A percentile compares a stretch with the other conserved stretches of the same genome.
These are phyloP conservation scores for Eolophus roseicapilla DNA, from an alignment of 2,113 vertebrate species.

Conservation along the genomic window DNA sequence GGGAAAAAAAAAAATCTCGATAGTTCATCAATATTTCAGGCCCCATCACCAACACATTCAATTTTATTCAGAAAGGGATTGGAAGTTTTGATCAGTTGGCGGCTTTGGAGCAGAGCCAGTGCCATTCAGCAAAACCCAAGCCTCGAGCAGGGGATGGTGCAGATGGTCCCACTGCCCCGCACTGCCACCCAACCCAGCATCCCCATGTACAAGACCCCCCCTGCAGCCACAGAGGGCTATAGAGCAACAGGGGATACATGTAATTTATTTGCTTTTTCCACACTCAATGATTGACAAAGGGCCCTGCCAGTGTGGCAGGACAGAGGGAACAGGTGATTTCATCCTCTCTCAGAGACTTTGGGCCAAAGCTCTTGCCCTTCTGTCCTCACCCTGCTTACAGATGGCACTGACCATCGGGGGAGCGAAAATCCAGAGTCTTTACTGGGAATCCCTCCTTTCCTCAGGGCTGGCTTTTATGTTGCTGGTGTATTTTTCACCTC, in stretches of 20 bases:
- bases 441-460: background rate
- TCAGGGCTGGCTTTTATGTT: background rate
- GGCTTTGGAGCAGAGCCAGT: background rate
- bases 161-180: background rate
- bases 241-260: background rate
- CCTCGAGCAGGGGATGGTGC: background rate
- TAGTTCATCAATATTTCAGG: slow-evolving; percentile 3
- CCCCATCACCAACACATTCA: background rate
- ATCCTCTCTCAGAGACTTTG: background rate
- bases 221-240: background rate
- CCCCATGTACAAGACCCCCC: fast-evolving
- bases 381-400: background rate
- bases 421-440: background rate
- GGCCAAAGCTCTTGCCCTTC: background rate
- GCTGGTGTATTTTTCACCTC: background rate
- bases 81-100: background rate
- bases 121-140: background rate
- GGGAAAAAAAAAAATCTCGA: background rate
- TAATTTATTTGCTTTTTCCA: background rate
- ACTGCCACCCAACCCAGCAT: background rate
- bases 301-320: background rate
- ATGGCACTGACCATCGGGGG: background rate
- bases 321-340: fast-evolving
- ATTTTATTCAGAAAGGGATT: background rate
- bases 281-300: background rate